These are phyloP conservation scores for Paracentrotus lividus DNA, from an alignment of 53 echinoderm and acorn worm species.

Conservation along the genomic window DNA sequence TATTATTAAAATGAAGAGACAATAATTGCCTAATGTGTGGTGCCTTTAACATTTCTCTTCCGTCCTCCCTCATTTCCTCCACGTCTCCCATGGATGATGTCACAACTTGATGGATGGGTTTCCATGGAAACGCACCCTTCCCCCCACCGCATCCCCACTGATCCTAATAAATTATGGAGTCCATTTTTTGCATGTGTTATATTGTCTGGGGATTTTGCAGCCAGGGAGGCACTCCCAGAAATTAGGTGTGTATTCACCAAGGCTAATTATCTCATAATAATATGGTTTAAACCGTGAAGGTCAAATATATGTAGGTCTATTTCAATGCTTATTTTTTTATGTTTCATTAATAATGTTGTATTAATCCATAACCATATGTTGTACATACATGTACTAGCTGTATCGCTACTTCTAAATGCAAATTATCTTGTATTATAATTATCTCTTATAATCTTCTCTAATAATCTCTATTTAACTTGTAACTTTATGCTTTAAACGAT, in stretches of 20 bases:
- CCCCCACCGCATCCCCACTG: constrained; percentile 37
- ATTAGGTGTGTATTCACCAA: constrained; percentile 18
- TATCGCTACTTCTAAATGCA: no score
- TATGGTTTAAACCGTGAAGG: background rate
- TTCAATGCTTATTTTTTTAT: background rate
- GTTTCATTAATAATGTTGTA: background rate
- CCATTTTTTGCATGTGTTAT: background rate
- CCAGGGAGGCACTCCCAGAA: background rate
- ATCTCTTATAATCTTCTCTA: no score
- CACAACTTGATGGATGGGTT: constrained; percentile 61
- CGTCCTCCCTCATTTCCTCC: background rate
- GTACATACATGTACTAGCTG: no score
- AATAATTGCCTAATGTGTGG: background rate
- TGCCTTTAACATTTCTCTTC: constrained; percentile 17
- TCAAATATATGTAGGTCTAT: background rate
- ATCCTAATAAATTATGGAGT: constrained; percentile 38
- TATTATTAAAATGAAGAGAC: background rate
- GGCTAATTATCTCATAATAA: background rate
- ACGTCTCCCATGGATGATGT: constrained; percentile 54
- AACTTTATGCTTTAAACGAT: no score
- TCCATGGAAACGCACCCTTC: constrained; percentile 59
- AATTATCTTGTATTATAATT: no score
- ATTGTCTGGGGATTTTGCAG: constrained; percentile 57
- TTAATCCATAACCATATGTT: no score
- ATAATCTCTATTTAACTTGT: no score